A percentile compares a stretch with the other conserved stretches of the same genome.
phyloP scores from a whole-genome alignment of 1,140 invertebrate genomes.

The Drosophila pectinifera region DNA sequence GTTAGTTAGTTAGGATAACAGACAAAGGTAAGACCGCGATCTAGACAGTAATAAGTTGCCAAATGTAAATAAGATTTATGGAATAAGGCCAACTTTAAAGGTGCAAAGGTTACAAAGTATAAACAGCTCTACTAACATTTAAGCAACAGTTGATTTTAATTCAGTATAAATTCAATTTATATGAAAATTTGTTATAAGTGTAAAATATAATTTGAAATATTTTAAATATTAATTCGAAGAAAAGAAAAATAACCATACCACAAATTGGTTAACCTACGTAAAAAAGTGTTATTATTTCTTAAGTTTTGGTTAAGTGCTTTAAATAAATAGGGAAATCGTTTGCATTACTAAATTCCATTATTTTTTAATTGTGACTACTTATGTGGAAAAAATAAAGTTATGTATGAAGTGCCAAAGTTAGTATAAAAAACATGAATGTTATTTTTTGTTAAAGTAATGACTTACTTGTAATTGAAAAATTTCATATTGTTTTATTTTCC shows the following conservation, averaged over 20 bases:
- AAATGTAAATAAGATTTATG: slow-evolving; percentile 32
- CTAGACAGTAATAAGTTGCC: slow-evolving; percentile 27
- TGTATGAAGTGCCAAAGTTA: neutral
- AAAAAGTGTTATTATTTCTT: too few species aligned
- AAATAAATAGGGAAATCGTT: neutral
- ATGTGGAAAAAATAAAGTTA: neutral
- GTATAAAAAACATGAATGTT: too few species aligned
- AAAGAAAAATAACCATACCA: too few species aligned
- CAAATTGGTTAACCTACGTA: too few species aligned
- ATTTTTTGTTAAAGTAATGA: slow-evolving; percentile 5
- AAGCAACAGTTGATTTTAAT: neutral
- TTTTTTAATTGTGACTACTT: neutral
- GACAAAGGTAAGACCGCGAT: slow-evolving; percentile 36
- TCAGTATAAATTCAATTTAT: slow-evolving; percentile 18
- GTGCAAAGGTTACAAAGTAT: slow-evolving; percentile 4
- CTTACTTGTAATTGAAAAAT: slow-evolving; percentile 18
- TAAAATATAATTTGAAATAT: neutral
- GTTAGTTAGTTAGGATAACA: slow-evolving; percentile 74
- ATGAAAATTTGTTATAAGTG: neutral
- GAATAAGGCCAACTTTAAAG: slow-evolving; percentile 1
- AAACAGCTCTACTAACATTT: neutral
- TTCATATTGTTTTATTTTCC: slow-evolving; percentile 25
- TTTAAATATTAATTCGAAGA: neutral
- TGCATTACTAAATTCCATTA: neutral
- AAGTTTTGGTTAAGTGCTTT: too few species aligned